phyloP scores from a whole-genome alignment of 2,888 invertebrate species.

The Chironomus tentans region DNA sequence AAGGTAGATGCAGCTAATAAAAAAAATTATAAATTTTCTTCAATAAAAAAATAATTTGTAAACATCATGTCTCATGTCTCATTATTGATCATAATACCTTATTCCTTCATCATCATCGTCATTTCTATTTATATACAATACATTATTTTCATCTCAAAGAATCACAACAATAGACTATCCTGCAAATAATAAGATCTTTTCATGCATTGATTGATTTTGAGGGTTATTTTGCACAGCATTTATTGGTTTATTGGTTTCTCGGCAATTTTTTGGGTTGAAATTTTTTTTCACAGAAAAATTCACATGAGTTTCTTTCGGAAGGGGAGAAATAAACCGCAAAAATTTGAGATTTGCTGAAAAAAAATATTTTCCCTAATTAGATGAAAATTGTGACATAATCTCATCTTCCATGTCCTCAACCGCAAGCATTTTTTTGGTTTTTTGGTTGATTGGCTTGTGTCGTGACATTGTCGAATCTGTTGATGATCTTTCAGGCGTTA shows the following conservation, averaged over 20 bases:
- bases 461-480: background rate
- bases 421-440: background rate
- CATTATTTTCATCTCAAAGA: background rate
- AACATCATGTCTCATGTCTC: too few species aligned
- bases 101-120: background rate
- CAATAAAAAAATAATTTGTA: background rate
- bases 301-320: background rate
- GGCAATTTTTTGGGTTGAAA: background rate
- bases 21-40: background rate
- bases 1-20: background rate
- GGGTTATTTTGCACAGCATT: background rate
- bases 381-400: constrained; percentile 18
- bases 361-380: background rate
- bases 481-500: background rate
- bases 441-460: background rate
- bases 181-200: background rate
- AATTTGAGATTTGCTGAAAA: too few species aligned
- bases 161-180: background rate
- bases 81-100: background rate
- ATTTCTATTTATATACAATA: background rate
- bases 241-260: background rate
- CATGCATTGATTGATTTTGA: background rate
- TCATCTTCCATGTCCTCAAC: background rate
- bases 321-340: background rate
- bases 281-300: background rate